Percentiles rank a stretch among this genome's conserved stretches.
phyloP scores from a whole-genome alignment of 1,140 invertebrate species.

The Aplysia californica region DNA sequence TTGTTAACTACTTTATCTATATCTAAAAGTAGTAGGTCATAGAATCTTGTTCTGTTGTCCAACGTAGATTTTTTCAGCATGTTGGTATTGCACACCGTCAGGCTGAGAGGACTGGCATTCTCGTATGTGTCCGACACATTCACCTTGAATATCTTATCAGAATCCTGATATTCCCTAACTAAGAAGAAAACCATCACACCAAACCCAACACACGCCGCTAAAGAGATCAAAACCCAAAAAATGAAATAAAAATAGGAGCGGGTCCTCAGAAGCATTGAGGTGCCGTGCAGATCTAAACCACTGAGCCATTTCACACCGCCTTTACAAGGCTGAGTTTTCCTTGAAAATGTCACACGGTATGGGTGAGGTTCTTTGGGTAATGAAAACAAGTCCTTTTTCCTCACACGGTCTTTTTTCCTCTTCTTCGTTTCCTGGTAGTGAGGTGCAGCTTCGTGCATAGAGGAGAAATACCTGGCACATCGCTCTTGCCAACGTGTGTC shows the following conservation, averaged over 20 bases:
- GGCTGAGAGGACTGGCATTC: background rate
- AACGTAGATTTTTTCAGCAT: background rate
- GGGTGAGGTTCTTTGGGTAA: background rate
- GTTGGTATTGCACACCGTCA: background rate
- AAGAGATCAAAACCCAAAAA: background rate
- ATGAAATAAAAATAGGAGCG: background rate
- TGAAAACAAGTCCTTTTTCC: background rate
- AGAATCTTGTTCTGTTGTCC: background rate
- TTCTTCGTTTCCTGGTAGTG: background rate
- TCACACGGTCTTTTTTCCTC: background rate
- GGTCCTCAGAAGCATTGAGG: background rate
- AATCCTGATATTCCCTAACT: background rate
- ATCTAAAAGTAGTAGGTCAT: background rate
- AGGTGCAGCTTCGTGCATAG: background rate
- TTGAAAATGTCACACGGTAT: background rate
- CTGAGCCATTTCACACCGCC: background rate
- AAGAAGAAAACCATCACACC: background rate
- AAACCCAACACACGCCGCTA: background rate
- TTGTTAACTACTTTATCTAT: too few relatives aligned
- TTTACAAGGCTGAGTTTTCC: background rate
- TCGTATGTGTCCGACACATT: background rate
- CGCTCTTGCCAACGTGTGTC: background rate
- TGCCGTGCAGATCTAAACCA: background rate
- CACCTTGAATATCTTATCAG: background rate
- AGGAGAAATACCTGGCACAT: background rate